Percentiles rank a stretch among this genome's conserved stretches.
phyloP scores from a whole-genome alignment of 2,797 vertebrate genomes.

The Passerculus sandwichensis region DNA sequence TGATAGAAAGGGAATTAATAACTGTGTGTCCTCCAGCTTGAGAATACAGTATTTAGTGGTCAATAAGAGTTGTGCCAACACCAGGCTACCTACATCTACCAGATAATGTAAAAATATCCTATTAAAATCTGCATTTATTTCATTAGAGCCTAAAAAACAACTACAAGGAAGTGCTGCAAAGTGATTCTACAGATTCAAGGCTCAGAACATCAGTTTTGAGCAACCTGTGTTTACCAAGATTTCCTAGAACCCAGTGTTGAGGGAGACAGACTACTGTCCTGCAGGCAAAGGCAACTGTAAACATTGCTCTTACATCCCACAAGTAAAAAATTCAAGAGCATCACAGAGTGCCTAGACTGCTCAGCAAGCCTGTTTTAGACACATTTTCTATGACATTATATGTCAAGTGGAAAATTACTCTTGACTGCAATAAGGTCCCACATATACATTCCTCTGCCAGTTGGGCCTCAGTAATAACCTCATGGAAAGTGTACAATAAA shows the following conservation, averaged over 20 bases:
- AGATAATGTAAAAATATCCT: background rate
- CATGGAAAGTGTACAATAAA: background rate
- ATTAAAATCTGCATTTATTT: background rate
- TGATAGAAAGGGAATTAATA: background rate
- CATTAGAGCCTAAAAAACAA: background rate
- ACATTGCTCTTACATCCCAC: background rate
- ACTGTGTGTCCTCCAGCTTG: background rate
- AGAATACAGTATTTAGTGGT: background rate
- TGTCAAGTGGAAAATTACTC: background rate
- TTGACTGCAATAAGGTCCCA: background rate
- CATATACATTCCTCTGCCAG: background rate
- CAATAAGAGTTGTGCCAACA: background rate
- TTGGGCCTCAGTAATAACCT: background rate
- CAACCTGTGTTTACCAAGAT: background rate
- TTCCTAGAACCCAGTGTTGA: background rate
- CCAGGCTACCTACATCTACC: background rate
- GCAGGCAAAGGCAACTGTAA: background rate
- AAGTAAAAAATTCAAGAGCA: background rate
- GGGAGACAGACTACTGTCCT: background rate
- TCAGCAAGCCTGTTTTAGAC: background rate
- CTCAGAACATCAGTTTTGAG: background rate
- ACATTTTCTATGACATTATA: background rate
- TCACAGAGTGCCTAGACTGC: background rate
- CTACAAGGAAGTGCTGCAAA: background rate
- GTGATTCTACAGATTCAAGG: background rate